phyloP scores from a whole-genome alignment of 1,140 invertebrate species.

The Centruroides vittatus region DNA sequence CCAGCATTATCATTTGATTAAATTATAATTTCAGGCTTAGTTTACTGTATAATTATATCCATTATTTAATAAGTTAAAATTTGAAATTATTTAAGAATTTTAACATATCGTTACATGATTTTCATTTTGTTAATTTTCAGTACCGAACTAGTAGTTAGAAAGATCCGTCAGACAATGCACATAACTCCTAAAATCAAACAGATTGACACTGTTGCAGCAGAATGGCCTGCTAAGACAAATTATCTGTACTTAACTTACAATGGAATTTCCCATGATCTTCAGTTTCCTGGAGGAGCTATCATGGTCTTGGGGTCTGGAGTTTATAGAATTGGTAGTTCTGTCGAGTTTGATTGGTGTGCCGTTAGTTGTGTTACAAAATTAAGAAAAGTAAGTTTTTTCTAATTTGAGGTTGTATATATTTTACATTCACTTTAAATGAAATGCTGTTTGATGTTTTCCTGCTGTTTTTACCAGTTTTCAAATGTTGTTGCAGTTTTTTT shows the following conservation, averaged over 20 bases:
- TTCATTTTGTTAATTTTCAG: slow-evolving; percentile 24
- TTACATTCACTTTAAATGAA: no score
- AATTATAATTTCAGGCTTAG: no score
- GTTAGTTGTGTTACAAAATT: slow-evolving; percentile 90
- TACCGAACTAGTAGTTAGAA: slow-evolving; percentile 33
- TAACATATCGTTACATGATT: neutral
- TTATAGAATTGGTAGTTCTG: slow-evolving; percentile 95
- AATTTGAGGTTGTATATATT: no score
- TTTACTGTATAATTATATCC: no score
- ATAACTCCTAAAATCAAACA: slow-evolving; percentile 86
- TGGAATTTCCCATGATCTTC: slow-evolving; percentile 68
- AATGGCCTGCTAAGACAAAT: slow-evolving; percentile 97
- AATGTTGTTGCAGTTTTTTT: no score
- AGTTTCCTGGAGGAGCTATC: slow-evolving; percentile 41
- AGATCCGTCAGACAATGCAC: slow-evolving; percentile 24
- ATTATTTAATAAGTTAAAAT: no score
- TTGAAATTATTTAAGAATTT: neutral
- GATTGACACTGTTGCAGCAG: slow-evolving; percentile 98
- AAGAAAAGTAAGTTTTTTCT: slow-evolving; percentile 48
- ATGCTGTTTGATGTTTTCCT: no score
- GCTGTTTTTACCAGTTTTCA: no score
- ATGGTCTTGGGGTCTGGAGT: slow-evolving; percentile 77
- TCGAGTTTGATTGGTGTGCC: slow-evolving; percentile 99
- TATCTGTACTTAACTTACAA: slow-evolving; percentile 97
- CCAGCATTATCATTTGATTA: no score